A percentile compares a stretch with the other conserved stretches of the same genome.
Evolutionary conservation across 2,797 vertebrate genomes (phyloP).

Genomic region (Capromys pilorides): DNA sequence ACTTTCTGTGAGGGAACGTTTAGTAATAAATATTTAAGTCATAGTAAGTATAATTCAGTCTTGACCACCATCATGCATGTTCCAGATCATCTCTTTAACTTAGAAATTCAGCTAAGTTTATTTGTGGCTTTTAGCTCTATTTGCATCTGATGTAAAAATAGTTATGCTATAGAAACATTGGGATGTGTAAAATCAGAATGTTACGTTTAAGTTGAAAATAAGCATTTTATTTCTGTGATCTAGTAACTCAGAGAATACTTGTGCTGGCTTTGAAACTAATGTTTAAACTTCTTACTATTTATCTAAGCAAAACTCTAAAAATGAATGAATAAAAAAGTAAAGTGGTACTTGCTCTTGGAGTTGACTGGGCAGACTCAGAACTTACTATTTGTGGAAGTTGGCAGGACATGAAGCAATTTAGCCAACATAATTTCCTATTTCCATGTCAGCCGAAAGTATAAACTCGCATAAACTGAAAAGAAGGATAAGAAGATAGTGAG

Average conservation of each 20-base stretch:
- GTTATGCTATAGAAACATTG: not conserved
- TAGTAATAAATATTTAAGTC: not conserved
- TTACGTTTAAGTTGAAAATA: not conserved
- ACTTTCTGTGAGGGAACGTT: not conserved
- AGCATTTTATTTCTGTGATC: not conserved
- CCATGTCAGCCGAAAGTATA: constrained; percentile 17
- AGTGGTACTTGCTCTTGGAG: not conserved
- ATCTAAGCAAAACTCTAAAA: constrained; percentile 37
- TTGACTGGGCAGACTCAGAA: not conserved
- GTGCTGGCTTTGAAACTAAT: not conserved
- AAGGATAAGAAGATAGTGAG: not conserved
- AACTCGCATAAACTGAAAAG: not conserved
- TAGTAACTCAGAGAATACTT: not conserved
- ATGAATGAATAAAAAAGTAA: not conserved
- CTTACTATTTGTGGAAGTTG: not conserved
- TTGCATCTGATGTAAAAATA: not conserved
- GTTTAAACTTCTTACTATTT: not conserved
- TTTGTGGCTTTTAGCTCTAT: not conserved
- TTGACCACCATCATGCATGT: not conserved
- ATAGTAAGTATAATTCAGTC: not conserved
- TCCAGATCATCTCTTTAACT: not conserved
- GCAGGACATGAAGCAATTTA: constrained; percentile 30
- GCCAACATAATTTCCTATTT: constrained; percentile 12
- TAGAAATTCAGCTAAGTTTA: not conserved
- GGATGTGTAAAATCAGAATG: not conserved